These are phyloP conservation scores for Saxidomus purpurata DNA, from an alignment of 1,140 invertebrate species.

Conservation along the genomic window DNA sequence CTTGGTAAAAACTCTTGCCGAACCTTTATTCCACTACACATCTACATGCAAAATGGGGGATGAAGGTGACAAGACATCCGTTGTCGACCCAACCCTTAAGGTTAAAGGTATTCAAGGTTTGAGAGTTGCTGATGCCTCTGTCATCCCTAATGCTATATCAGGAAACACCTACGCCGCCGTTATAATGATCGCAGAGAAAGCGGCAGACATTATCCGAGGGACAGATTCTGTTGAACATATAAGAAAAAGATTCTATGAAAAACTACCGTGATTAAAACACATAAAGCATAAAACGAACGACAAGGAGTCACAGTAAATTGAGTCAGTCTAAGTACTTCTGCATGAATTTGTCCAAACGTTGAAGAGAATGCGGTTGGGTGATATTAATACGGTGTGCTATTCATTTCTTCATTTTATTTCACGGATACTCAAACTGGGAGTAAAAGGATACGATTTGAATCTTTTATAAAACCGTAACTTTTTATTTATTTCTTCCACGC, in stretches of 20 bases:
- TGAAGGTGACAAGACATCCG: background rate
- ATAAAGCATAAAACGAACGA: no score
- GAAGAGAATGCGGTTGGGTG: no score
- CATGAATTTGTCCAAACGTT: no score
- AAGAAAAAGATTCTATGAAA: background rate
- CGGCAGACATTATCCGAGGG: background rate
- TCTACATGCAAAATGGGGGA: conserved; percentile 93
- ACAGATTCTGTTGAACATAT: conserved; percentile 1
- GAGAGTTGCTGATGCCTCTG: conserved; percentile 32
- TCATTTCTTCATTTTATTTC: no score
- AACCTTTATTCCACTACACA: conserved; percentile 89
- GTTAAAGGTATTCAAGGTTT: background rate
- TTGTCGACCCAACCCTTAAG: conserved; percentile 1
- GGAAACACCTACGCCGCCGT: conserved; percentile 21
- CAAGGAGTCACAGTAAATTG: no score
- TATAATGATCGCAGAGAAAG: conserved; percentile 29
- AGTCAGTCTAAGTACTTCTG: no score
- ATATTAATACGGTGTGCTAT: no score
- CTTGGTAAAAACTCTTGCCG: background rate
- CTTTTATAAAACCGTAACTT: no score
- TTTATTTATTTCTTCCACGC: no score
- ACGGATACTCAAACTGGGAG: no score
- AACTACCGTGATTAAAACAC: no score
- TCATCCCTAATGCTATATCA: conserved; percentile 9
- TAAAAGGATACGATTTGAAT: no score